Conservation (phyloP, 2,113 vertebrate genomes). For the Psittacus erithacus region DNA sequence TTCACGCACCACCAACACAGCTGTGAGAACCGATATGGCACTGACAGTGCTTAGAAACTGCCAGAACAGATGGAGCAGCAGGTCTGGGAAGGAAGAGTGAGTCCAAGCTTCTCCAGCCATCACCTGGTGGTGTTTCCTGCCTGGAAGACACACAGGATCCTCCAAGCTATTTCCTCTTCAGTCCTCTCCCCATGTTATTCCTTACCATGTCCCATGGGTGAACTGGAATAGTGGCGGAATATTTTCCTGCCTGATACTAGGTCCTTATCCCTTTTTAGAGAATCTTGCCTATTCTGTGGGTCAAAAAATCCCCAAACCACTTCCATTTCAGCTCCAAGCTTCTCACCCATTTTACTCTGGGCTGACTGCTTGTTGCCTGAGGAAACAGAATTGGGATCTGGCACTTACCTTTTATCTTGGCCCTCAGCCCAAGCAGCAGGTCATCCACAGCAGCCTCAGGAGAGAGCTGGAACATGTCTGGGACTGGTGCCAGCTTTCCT, state of each 20-base stretch:
- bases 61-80: not conserved
- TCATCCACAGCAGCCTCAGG: not conserved
- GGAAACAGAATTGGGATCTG: not conserved
- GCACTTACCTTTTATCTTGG: not conserved
- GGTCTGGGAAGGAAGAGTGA: not conserved
- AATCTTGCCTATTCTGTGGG: not conserved
- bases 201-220: fast-evolving
- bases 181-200: not conserved
- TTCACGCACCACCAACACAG: not conserved
- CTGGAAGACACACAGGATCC: not conserved
- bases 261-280: not conserved
- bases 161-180: not conserved
- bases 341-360: not conserved
- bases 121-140: not conserved
- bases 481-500: not conserved
- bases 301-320: not conserved
- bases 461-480: not conserved
- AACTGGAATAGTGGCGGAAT: not conserved
- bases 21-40: not conserved
- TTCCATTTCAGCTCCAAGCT: not conserved
- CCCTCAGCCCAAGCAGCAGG: not conserved
- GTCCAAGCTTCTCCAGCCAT: not conserved
- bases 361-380: not conserved
- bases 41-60: not conserved
- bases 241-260: not conserved